Evolutionary conservation across 2,888 invertebrate genomes (phyloP).

Genomic region (Lycophotia porphyrea): DNA sequence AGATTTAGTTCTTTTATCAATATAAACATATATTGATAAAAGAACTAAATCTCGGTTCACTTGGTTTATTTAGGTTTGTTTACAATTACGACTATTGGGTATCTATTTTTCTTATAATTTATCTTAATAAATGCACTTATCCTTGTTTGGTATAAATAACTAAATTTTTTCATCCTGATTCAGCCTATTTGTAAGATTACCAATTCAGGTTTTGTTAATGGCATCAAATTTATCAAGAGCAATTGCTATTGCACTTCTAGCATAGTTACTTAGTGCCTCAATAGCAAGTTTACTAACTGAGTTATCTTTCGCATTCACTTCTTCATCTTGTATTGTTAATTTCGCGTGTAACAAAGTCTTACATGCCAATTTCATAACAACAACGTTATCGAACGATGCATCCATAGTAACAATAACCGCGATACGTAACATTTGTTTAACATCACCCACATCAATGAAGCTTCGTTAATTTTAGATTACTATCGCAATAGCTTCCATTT

Average conservation of each 20-base stretch:
- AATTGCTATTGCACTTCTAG: not conserved
- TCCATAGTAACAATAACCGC: conserved; percentile 39
- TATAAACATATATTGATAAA: no score
- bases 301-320: conserved; percentile 5
- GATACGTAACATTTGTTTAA: conserved; percentile 59
- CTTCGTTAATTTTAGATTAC: conserved; percentile 58
- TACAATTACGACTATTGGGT: not conserved
- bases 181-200: not conserved
- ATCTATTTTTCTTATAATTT: not conserved
- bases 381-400: conserved; percentile 41
- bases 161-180: not conserved
- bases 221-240: not conserved
- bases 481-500: conserved; percentile 49
- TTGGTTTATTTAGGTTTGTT: not conserved
- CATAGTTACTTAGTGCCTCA: not conserved
- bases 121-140: rapidly evolving
- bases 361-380: conserved; percentile 49
- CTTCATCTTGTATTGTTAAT: conserved; percentile 30
- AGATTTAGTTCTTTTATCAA: not conserved
- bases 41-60: no score
- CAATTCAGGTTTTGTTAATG: not conserved
- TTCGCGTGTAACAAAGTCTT: conserved; percentile 30
- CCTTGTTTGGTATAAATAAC: not conserved
- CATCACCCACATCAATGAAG: conserved; percentile 51
- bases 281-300: not conserved